Evolutionary conservation across 2,797 vertebrate genomes (phyloP).

Genomic region (Amazona finschi): DNA sequence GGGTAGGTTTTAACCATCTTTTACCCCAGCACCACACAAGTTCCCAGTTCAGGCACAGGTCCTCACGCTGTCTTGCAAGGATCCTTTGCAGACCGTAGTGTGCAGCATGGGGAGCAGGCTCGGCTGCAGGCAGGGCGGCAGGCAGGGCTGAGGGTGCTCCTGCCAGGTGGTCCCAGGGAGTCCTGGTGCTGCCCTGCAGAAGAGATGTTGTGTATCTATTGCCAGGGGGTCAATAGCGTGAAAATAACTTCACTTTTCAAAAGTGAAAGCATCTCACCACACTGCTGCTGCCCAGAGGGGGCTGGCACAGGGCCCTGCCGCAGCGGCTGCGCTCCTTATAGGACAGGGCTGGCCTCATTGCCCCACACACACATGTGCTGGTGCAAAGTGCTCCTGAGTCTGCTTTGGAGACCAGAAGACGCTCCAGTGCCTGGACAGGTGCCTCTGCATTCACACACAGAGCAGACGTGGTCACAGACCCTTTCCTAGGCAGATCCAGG

Average conservation of each 20-base stretch:
- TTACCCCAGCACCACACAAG: neutral
- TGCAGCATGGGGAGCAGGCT: neutral
- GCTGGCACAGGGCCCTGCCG: rapidly evolving
- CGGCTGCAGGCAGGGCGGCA: neutral
- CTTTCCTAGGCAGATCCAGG: neutral
- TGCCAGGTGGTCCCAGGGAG: neutral
- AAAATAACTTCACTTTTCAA: neutral
- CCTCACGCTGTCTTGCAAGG: rapidly evolving
- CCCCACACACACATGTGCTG: rapidly evolving
- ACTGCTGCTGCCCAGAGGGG: rapidly evolving
- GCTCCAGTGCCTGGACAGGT: neutral
- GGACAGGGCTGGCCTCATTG: neutral
- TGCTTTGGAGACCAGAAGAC: neutral
- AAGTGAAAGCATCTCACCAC: rapidly evolving
- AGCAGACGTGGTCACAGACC: neutral
- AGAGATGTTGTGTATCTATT: neutral
- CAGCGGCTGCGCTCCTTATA: rapidly evolving
- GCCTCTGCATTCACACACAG: neutral
- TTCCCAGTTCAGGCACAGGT: rapidly evolving
- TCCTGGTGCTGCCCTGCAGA: neutral
- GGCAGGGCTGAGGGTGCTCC: neutral
- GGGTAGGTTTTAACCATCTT: neutral
- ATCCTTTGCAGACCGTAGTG: rapidly evolving
- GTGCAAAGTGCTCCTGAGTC: neutral
- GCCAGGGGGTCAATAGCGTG: neutral